Evolutionary conservation across 2,888 invertebrate species (phyloP), one percentile per base, ranked within the genome.

Genomic region (Nomada ruficornis): DNA sequence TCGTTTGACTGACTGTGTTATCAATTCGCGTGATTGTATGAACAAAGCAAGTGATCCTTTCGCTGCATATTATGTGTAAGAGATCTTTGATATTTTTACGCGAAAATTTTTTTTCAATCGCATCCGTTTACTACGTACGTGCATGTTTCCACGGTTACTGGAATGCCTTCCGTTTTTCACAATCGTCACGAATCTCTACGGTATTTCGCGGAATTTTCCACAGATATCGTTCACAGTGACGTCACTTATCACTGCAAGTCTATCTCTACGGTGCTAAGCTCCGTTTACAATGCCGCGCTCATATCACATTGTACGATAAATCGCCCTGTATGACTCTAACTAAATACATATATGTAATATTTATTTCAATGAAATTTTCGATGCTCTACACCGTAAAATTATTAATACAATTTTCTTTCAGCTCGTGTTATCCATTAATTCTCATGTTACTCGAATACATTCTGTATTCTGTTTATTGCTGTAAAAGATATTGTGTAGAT

Each of bases 171-270:
- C 23, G 47, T 62, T 68, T 44, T 72, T 57, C 63, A 67, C 67
- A 60, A 77, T 76, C 64, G 60, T 67, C 77, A 68, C 71, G 75
- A 79, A 75, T 71, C 74, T 63, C n/a, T 20, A 47, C 60, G 44
- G 71, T 20, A 52, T 79, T 76, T 80, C 83, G 79, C 86, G 89
- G 87, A 88, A 88, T 80, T 87, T 89, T 89, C 89, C 89, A 86
- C 69, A 77, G 86, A 77, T 85, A 84, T 86, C 84, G 70, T 75
- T 76, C 76, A 70, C 68, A 68, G 20, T 64, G 80, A 86, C 81
- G 77, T 63, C 76, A 71, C 57, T 83, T 84, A 84, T 84, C 83
- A 72, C 59, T 52, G 52, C 29, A 67, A n/a, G 73, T 77, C 65
- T 84, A 83, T 84, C 80, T 83, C 60, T 29, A 59, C 71, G 65